Percentiles rank a stretch among this genome's conserved stretches.
These are phyloP conservation scores for Pseudococcus jackbeardsleyi DNA, from an alignment of 2,888 invertebrate species.

Conservation along the genomic window DNA sequence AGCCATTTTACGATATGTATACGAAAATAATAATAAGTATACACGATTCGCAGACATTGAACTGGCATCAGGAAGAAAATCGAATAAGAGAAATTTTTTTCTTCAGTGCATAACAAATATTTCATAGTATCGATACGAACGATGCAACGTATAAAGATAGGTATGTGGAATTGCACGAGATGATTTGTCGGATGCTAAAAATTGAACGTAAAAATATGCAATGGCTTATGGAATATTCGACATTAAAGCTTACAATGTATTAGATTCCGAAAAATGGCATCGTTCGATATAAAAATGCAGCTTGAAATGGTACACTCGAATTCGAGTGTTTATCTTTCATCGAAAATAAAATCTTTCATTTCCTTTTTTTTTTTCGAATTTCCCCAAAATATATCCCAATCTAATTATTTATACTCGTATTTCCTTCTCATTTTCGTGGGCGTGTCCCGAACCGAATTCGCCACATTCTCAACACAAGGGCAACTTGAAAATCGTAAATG, in stretches of 20 bases:
- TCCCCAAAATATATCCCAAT: no score
- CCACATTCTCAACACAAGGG: background rate
- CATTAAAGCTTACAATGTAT: background rate
- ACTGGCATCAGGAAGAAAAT: no score
- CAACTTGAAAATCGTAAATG: background rate
- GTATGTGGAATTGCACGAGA: background rate
- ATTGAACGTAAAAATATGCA: background rate
- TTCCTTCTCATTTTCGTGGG: background rate
- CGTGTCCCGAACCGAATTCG: background rate
- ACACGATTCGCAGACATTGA: background rate
- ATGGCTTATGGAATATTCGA: background rate
- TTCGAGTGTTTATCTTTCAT: background rate
- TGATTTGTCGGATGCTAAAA: background rate
- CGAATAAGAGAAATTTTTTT: no score
- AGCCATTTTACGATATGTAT: background rate
- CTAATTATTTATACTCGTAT: background rate
- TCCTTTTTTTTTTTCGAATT: no score
- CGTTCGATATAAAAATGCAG: background rate
- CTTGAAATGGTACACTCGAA: background rate
- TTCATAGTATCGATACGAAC: no score
- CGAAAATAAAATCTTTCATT: background rate
- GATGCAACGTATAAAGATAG: no score
- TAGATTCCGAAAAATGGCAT: background rate
- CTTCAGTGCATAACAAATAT: no score
- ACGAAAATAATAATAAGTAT: conserved; percentile 2